phyloP scores from a whole-genome alignment of 2,797 vertebrate species.

The Scarus forsteni region DNA sequence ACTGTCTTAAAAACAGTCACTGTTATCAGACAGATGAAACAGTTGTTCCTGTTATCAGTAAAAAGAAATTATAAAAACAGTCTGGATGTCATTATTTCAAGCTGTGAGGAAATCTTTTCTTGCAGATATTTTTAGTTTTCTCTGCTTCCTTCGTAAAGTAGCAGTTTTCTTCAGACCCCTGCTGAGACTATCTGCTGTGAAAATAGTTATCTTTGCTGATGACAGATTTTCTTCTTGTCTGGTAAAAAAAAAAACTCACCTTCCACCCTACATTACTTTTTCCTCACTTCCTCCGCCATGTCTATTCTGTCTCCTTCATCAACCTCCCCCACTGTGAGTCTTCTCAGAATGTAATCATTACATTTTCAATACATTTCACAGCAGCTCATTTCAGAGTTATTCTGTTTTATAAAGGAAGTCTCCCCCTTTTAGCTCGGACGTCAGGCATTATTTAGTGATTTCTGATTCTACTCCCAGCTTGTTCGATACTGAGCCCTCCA shows the following conservation, averaged over 20 bases:
- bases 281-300: neutral
- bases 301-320: slow-evolving; percentile 7
- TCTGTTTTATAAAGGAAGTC: slow-evolving; percentile 2
- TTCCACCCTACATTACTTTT: neutral
- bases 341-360: neutral
- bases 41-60: neutral
- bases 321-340: neutral
- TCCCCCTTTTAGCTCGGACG: neutral
- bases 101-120: slow-evolving; percentile 27
- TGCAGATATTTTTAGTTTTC: slow-evolving; percentile 14
- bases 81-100: neutral
- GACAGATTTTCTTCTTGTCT: slow-evolving; percentile 40
- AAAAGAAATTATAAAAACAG: neutral
- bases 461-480: neutral
- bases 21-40: slow-evolving; percentile 14
- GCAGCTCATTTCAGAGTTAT: slow-evolving; percentile 6
- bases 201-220: slow-evolving; percentile 42
- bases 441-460: neutral
- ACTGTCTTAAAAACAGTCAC: neutral
- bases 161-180: slow-evolving; percentile 18
- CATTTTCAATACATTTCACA: neutral
- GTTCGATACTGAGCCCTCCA: slow-evolving; percentile 22
- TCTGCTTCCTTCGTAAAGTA: slow-evolving; percentile 5
- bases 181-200: slow-evolving; percentile 7
- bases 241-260: neutral